Base-by-base conservation (phyloP, 2,888 invertebrate species). In the Drosophila yooni region DNA sequence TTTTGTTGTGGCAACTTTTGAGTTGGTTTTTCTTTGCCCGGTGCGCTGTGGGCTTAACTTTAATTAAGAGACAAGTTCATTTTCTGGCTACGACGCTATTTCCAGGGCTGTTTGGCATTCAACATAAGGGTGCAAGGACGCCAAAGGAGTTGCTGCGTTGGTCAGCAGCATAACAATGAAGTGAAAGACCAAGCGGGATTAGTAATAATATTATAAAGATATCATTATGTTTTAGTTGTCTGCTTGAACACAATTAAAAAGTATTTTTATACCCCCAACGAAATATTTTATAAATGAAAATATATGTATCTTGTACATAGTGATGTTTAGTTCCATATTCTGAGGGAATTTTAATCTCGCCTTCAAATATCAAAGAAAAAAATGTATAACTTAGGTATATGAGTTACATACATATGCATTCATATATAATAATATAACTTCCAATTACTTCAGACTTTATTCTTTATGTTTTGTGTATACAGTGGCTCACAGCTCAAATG, bases 41-140 rank as follows among this genome's bases (percentile, higher is more conserved):
- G 73, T 73, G 60, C 59, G 54, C 52, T 71, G 71, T 53, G 77
- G 91, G 92, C 92, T 92, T 92, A 91, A 92, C 92, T 91, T 92
- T 92, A 92, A 92, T 92, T 92, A 91, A 88, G 85, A 84, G 81
- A 76, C 89, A 91, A 92, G 88, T 79, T 76, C 56, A 54, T 58
- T 74, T 71, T 69, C 68, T 53, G 56, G 38, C 46, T 15, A 3
- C 61, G 13, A 36, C 27, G 52, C 34, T 11, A 31, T 57, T 40
- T 25, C 43, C 21, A 56, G 78, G 76, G 71, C 54, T 71, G 71
- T 33, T 60, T 29, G 33, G 15, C 33, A 21, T 3, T 31, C 2
- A 13, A n/a, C 48, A 50, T 29, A 51, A 33, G 58, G 62, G 51
- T 67, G 60, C 34, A 67, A 48, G 33, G 25, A 7, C 31, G 52